Evolutionary conservation across 2,888 invertebrate genomes (phyloP).

Genomic region (Tenthredo amoena): DNA sequence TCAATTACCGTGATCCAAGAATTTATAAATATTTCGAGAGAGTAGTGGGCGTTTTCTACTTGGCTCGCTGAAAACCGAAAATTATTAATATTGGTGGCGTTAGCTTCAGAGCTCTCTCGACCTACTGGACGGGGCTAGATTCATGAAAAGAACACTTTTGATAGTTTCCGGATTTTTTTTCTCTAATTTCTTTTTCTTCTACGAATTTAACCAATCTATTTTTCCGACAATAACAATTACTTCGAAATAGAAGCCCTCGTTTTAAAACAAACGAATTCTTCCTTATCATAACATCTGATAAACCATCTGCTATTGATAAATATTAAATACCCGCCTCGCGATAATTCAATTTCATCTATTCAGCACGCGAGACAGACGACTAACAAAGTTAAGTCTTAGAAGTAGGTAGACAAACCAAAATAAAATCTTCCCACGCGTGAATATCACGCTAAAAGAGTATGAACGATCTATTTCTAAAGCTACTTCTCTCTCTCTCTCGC

Average conservation of each 20-base stretch:
- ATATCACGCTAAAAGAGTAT: conserved; percentile 74
- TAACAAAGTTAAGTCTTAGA: not conserved
- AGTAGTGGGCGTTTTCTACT: conserved; percentile 24
- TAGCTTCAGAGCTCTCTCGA: not conserved
- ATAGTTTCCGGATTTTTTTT: not conserved
- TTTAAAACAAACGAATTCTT: too few species aligned
- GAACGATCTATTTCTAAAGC: conserved; percentile 76
- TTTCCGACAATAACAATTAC: too few species aligned
- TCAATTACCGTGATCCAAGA: conserved; percentile 43
- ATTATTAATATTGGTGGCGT: conserved; percentile 47
- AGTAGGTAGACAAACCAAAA: conserved; percentile 64
- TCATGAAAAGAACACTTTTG: not conserved
- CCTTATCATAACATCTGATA: too few species aligned
- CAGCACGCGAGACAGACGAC: not conserved
- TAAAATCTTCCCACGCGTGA: conserved; percentile 77
- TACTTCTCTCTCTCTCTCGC: conserved; percentile 72
- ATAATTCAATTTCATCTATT: not conserved
- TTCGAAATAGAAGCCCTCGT: too few species aligned
- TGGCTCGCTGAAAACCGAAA: conserved; percentile 33
- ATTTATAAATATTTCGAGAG: conserved; percentile 49
- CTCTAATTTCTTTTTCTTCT: not conserved
- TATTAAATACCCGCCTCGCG: too few species aligned
- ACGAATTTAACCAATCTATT: not conserved
- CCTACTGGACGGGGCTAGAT: not conserved
- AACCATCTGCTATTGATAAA: too few species aligned